Evolutionary conservation across 1,140 invertebrate species (phyloP).

Genomic region (Drosophila santomea): DNA sequence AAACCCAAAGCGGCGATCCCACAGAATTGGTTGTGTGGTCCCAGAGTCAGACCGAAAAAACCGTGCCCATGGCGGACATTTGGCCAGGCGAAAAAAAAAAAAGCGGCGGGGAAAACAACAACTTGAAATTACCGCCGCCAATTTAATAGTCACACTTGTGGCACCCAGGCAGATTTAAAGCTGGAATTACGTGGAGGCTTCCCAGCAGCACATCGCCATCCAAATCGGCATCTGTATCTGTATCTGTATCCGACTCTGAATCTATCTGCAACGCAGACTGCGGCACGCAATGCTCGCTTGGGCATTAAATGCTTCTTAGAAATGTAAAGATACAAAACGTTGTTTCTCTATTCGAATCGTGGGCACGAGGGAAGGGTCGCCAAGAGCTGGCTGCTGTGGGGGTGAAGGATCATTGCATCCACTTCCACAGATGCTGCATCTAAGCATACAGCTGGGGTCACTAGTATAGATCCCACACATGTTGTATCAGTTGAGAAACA

Average conservation of each 20-base stretch:
- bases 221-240: conserved; percentile 22
- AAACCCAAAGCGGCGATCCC: conserved; percentile 59
- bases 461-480: background rate
- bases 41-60: conserved; percentile 20
- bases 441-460: conserved; percentile 1
- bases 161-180: conserved; percentile 51
- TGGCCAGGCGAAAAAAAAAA: background rate
- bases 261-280: conserved; percentile 28
- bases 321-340: conserved; percentile 68
- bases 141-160: conserved; percentile 83
- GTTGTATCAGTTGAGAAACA: background rate
- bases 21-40: conserved; percentile 65
- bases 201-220: conserved; percentile 46
- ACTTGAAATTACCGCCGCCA: conserved; percentile 80
- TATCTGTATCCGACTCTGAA: conserved; percentile 6
- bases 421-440: conserved; percentile 14
- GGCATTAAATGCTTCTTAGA: conserved; percentile 82
- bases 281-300: conserved; percentile 62
- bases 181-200: conserved; percentile 65
- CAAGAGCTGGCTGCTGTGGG: conserved; percentile 16
- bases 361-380: background rate
- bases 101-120: conserved; percentile 38
- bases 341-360: conserved; percentile 40
- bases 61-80: conserved; percentile 44
- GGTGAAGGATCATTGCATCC: conserved; percentile 28